Conservation (phyloP, 2,888 invertebrate genomes). For the Nemotelus pantherinus region DNA sequence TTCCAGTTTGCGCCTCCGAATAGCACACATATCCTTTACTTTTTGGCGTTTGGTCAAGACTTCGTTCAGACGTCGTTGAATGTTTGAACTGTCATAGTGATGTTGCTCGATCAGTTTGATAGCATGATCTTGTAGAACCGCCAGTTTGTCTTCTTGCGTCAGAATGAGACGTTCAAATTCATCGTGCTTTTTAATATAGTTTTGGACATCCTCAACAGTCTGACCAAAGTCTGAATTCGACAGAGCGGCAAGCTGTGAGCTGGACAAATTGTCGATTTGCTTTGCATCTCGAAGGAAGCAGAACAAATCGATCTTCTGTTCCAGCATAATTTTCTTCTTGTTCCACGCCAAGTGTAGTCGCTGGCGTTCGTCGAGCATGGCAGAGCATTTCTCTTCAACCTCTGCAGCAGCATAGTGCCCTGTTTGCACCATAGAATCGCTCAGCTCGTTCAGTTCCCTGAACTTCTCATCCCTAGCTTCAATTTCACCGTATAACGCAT, state of each 20-base stretch:
- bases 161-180: constrained; percentile 91
- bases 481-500: constrained; percentile 83
- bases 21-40: constrained; percentile 72
- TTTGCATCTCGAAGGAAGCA: constrained; percentile 94
- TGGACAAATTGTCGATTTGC: constrained; percentile 87
- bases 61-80: constrained; percentile 78
- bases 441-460: constrained; percentile 76
- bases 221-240: constrained; percentile 77
- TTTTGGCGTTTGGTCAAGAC: constrained; percentile 77
- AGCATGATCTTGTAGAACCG: constrained; percentile 83
- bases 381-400: constrained; percentile 81
- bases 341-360: constrained; percentile 87
- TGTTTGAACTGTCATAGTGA: constrained; percentile 88
- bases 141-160: constrained; percentile 86
- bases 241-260: constrained; percentile 85
- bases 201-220: constrained; percentile 89
- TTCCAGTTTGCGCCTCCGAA: constrained; percentile 75
- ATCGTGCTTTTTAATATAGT: constrained; percentile 90
- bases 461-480: constrained; percentile 88
- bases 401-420: constrained; percentile 85
- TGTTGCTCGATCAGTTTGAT: constrained; percentile 87
- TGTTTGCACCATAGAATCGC: constrained; percentile 84
- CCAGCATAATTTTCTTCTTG: constrained; percentile 85
- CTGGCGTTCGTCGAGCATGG: constrained; percentile 80
- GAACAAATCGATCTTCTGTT: constrained; percentile 92